Conservation (phyloP, 2,113 vertebrate genomes). For the Saimiri boliviensis region DNA sequence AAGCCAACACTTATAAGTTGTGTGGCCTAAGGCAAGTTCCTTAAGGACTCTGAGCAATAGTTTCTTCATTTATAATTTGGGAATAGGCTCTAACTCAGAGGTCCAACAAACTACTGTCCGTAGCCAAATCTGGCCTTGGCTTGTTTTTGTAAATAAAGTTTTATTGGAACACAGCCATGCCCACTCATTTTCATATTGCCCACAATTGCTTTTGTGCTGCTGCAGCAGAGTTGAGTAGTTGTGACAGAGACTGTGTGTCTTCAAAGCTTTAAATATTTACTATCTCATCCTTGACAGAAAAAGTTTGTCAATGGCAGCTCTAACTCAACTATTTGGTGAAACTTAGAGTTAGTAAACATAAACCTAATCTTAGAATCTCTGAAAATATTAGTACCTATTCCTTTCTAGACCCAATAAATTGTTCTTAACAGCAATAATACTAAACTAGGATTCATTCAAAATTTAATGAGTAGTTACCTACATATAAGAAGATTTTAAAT, state of each 20-base stretch:
- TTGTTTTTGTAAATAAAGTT: slow-evolving; percentile 39
- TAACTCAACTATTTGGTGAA: neutral
- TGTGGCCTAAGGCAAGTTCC: neutral
- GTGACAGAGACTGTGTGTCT: neutral
- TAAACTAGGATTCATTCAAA: neutral
- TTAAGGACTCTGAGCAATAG: neutral
- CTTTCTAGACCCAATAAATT: neutral
- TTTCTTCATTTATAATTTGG: neutral
- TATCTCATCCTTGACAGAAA: neutral
- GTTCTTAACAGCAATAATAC: neutral
- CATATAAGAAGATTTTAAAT: neutral
- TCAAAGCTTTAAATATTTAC: neutral
- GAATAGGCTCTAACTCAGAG: neutral
- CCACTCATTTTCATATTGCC: neutral
- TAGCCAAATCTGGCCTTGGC: neutral
- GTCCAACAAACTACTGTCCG: neutral
- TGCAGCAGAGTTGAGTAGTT: neutral
- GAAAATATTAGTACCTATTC: neutral
- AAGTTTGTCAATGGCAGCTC: neutral
- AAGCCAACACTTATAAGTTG: neutral
- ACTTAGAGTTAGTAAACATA: neutral
- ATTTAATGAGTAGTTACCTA: neutral
- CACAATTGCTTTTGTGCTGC: neutral
- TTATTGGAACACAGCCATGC: neutral
- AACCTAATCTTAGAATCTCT: neutral